phyloP scores from a whole-genome alignment of 2,113 vertebrate genomes.

The Procavia capensis region DNA sequence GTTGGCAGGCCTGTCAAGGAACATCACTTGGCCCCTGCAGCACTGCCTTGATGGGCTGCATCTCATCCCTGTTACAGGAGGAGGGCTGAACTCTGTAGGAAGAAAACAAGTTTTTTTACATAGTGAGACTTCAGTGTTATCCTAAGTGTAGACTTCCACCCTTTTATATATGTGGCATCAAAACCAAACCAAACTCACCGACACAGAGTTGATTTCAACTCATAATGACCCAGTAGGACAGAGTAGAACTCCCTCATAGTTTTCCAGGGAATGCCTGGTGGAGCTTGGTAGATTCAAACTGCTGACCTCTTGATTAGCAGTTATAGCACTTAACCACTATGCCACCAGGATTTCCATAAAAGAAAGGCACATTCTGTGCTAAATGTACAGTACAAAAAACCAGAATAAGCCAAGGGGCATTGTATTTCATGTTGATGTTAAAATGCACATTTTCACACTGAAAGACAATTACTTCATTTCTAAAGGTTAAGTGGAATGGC shows the following conservation, averaged over 20 bases:
- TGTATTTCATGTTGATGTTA: slow-evolving; percentile 66
- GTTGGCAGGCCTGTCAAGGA: not conserved
- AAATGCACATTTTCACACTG: slow-evolving; percentile 61
- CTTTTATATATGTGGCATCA: not conserved
- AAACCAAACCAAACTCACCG: too few species aligned
- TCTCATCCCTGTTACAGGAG: not conserved
- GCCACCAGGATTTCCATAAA: too few species aligned
- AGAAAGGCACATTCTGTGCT: slow-evolving; percentile 8
- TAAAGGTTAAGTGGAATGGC: slow-evolving; percentile 64
- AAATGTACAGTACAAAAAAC: not conserved
- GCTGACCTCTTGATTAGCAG: too few species aligned
- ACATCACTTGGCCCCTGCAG: not conserved
- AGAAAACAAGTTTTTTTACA: not conserved
- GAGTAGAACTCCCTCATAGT: too few species aligned
- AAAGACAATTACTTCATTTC: slow-evolving; percentile 66
- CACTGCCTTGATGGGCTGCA: not conserved
- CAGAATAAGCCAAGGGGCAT: slow-evolving; percentile 47
- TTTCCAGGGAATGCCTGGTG: too few species aligned
- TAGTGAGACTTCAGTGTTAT: not conserved
- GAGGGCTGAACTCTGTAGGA: not conserved
- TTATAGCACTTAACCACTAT: too few species aligned
- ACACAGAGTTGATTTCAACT: too few species aligned
- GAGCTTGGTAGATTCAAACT: too few species aligned
- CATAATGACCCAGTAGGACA: too few species aligned
- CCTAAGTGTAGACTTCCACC: not conserved